phyloP scores from a whole-genome alignment of 2,888 invertebrate species.

The Encarsia formosa region DNA sequence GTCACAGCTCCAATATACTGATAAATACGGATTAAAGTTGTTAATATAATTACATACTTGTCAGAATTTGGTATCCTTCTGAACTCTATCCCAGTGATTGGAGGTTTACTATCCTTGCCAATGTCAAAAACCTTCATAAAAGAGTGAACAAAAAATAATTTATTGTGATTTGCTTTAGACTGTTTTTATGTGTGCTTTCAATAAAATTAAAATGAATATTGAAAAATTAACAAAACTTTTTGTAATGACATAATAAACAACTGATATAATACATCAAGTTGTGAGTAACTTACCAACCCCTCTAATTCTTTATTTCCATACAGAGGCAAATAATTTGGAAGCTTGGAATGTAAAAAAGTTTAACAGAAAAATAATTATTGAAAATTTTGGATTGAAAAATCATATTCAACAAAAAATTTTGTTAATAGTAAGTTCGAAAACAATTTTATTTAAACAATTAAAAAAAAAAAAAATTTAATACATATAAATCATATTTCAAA shows the following conservation, averaged over 20 bases:
- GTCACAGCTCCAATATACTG: conserved; percentile 76
- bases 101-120: conserved; percentile 70
- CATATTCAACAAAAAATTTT: conserved; percentile 20
- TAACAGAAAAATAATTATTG: conserved; percentile 21
- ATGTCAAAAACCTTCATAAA: conserved; percentile 77
- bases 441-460: not conserved
- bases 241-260: conserved; percentile 7
- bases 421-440: conserved; percentile 13
- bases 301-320: conserved; percentile 71
- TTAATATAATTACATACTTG: conserved; percentile 77
- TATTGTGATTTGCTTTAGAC: not conserved
- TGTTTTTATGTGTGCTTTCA: too few species aligned
- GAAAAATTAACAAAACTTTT: conserved; percentile 21
- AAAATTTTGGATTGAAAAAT: conserved; percentile 24
- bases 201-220: not conserved
- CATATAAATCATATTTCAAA: not conserved
- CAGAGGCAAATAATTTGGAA: conserved; percentile 71
- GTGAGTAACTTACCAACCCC: conserved; percentile 62
- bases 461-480: too few species aligned
- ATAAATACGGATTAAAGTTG: conserved; percentile 80
- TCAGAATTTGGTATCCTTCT: conserved; percentile 68
- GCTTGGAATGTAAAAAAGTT: conserved; percentile 56
- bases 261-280: not conserved
- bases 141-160: not conserved
- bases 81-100: conserved; percentile 85